Percentiles rank a stretch among this genome's conserved stretches.
These are phyloP conservation scores for Ormyrus pomaceus DNA, from an alignment of 2,888 invertebrate genomes.

Conservation along the genomic window DNA sequence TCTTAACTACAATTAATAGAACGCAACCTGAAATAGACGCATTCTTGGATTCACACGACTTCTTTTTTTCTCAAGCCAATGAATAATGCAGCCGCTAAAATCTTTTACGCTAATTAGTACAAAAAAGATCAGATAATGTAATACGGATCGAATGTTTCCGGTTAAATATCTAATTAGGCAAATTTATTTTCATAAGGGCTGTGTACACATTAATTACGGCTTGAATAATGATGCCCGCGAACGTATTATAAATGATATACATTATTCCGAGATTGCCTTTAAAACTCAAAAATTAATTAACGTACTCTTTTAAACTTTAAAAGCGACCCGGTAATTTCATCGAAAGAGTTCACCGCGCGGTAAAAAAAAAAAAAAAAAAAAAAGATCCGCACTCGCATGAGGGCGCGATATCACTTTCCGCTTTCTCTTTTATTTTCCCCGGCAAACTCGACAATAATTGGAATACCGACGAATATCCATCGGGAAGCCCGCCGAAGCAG, in stretches of 20 bases:
- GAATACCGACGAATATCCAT: no score
- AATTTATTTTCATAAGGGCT: conserved; percentile 23
- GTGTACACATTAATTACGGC: conserved; percentile 26
- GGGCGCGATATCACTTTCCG: not conserved
- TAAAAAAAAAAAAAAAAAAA: no score
- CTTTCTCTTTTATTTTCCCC: not conserved
- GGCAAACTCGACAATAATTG: no score
- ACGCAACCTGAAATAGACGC: not conserved
- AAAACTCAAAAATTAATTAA: conserved; percentile 10
- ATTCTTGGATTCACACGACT: conserved; percentile 37
- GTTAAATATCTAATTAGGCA: conserved; percentile 31
- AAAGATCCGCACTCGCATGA: no score
- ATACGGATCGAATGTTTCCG: conserved; percentile 38
- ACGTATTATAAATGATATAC: not conserved
- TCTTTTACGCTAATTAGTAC: conserved; percentile 33
- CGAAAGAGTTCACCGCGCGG: no score
- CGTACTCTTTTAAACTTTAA: not conserved
- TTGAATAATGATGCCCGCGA: conserved; percentile 14
- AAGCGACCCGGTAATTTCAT: no score
- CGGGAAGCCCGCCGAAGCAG: no score
- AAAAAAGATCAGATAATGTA: conserved; percentile 40
- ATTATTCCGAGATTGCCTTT: not conserved
- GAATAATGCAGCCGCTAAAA: conserved; percentile 38
- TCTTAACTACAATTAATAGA: no score
- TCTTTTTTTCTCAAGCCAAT: conserved; percentile 30